Percentiles rank a stretch among this genome's conserved stretches.
Conservation (phyloP, 2,113 vertebrate species). For the Amblyornis subalaris region DNA sequence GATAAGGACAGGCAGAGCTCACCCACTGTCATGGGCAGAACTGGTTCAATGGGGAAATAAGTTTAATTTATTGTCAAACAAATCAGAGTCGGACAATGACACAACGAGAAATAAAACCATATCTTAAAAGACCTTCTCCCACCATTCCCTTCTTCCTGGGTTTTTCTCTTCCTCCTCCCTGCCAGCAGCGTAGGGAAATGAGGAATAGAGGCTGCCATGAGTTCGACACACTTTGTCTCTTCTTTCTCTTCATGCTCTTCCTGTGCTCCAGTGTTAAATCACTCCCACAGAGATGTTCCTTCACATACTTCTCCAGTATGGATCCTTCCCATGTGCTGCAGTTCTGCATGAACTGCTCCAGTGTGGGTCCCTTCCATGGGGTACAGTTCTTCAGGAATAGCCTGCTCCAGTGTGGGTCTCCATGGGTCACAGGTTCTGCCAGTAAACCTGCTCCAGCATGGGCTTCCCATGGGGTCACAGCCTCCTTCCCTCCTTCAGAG, state of each 20-base stretch:
- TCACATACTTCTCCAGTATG: rapidly evolving
- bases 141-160: not conserved
- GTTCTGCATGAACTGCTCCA: not conserved
- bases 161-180: not conserved
- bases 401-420: rapidly evolving
- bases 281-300: not conserved
- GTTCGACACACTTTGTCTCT: not conserved
- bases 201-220: not conserved
- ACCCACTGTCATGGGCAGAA: not conserved
- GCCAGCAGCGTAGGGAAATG: rapidly evolving
- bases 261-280: rapidly evolving
- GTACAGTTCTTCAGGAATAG: not conserved
- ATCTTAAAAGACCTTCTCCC: not conserved
- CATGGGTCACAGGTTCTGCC: not conserved
- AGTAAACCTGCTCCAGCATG: rapidly evolving
- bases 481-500: rapidly evolving
- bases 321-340: not conserved
- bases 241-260: not conserved
- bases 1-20: not conserved
- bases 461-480: rapidly evolving
- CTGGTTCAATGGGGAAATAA: not conserved
- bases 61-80: not conserved
- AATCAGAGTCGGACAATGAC: not conserved
- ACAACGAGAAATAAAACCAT: not conserved
- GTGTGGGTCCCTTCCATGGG: rapidly evolving